Conservation (phyloP, 2,113 vertebrate species). For the Neolamprologus toae region DNA sequence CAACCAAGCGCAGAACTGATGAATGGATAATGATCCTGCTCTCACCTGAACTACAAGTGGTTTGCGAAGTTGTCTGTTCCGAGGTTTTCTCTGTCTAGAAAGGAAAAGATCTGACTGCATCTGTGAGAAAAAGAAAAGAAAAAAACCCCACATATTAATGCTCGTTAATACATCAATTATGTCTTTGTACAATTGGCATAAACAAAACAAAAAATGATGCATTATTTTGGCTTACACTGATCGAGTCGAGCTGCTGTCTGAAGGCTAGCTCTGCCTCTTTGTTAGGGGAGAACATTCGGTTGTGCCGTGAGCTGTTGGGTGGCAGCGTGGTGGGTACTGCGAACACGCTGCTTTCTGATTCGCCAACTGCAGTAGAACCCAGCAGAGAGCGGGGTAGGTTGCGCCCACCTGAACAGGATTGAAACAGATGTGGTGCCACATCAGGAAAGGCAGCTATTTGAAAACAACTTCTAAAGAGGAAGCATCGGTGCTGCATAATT, state of each 20-base stretch:
- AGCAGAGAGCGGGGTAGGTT: conserved; percentile 83
- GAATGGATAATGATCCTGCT: neutral
- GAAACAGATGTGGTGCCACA: neutral
- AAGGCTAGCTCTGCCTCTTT: conserved; percentile 90
- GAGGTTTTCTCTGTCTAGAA: conserved; percentile 83
- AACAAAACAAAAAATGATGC: neutral
- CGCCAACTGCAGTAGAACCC: conserved; percentile 67
- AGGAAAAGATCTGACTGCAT: conserved; percentile 91
- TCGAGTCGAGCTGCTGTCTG: conserved; percentile 90
- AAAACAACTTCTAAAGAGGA: neutral
- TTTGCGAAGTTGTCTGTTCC: conserved; percentile 88
- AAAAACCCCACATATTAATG: neutral
- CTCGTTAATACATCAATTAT: neutral
- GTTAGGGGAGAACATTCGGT: conserved; percentile 87
- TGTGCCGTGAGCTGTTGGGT: conserved; percentile 88
- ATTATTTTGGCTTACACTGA: conserved; percentile 78
- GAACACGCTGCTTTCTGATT: conserved; percentile 84
- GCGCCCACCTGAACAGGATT: conserved; percentile 71
- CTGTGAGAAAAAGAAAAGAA: neutral
- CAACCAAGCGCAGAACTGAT: neutral
- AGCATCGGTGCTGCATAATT: neutral
- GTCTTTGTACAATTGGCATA: neutral
- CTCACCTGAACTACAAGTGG: conserved; percentile 94
- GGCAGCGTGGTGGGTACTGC: conserved; percentile 92
- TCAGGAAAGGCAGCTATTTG: neutral